Evolutionary conservation across 1,140 invertebrate species (phyloP).

Genomic region (Pseudomyrmex flavicornis): DNA sequence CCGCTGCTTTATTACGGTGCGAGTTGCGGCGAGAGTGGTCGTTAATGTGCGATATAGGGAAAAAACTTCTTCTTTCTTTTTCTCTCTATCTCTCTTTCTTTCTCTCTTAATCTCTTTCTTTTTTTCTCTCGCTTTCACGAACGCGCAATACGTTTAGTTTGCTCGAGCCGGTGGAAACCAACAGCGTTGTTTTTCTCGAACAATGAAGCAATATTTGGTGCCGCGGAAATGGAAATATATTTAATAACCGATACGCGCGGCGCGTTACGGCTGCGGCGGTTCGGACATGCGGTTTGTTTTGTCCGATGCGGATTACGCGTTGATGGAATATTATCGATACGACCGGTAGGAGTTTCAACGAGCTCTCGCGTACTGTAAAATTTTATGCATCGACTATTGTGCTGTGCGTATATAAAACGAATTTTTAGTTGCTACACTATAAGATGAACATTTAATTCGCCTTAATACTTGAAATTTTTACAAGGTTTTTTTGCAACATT

Average conservation of each 20-base stretch:
- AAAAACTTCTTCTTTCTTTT: conserved; percentile 34
- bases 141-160: conserved; percentile 43
- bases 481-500: no score
- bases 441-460: no score
- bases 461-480: background rate
- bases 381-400: conserved; percentile 18
- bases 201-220: conserved; percentile 54
- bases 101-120: background rate
- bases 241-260: conserved; percentile 54
- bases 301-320: conserved; percentile 54
- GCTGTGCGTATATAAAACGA: background rate
- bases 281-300: conserved; percentile 53
- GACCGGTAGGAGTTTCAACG: conserved; percentile 15
- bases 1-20: conserved; percentile 61
- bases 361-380: conserved; percentile 18
- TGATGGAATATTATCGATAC: conserved; percentile 58
- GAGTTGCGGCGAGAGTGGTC: conserved; percentile 49
- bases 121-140: background rate
- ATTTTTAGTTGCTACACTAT: conserved; percentile 14
- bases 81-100: background rate
- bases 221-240: conserved; percentile 58
- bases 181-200: conserved; percentile 53
- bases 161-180: conserved; percentile 27
- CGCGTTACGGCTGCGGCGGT: conserved; percentile 37
- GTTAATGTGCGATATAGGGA: conserved; percentile 50